A percentile compares a stretch with the other conserved stretches of the same genome.
phyloP scores from a whole-genome alignment of 2,888 invertebrate species.

The Lapara coniferarum region DNA sequence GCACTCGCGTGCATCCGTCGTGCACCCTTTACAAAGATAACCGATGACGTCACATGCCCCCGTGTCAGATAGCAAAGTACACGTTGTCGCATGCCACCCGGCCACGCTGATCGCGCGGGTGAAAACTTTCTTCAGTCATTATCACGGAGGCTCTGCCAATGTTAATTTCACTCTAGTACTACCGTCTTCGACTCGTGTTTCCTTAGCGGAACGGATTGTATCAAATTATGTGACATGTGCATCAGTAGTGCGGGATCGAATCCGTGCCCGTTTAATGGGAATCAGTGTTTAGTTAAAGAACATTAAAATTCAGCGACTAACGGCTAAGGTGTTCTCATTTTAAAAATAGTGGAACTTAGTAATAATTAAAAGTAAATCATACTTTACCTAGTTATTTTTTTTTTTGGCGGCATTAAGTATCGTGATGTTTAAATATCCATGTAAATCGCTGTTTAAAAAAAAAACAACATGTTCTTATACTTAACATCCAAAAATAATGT shows the following conservation, averaged over 20 bases:
- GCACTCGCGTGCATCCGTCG: constrained; percentile 42
- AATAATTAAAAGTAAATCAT: neutral
- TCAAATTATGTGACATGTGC: neutral
- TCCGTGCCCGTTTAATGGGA: neutral
- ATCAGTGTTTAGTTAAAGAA: neutral
- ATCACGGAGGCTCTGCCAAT: constrained; percentile 11
- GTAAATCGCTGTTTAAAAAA: too few species aligned
- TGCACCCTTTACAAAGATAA: constrained; percentile 43
- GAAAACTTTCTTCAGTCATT: constrained; percentile 28
- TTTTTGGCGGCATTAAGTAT: too few species aligned
- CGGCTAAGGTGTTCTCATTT: neutral
- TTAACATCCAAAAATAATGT: too few species aligned
- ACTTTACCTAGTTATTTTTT: neutral
- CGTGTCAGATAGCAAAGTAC: constrained; percentile 26
- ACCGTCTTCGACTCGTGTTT: neutral
- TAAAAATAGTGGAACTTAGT: neutral
- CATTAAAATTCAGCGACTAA: neutral
- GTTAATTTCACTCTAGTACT: constrained; percentile 6
- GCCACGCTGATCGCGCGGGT: neutral
- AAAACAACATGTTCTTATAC: too few species aligned
- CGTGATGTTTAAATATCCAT: too few species aligned
- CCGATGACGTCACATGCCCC: constrained; percentile 47
- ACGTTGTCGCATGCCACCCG: neutral
- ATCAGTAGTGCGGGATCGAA: neutral
- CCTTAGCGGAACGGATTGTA: neutral